These are phyloP conservation scores for Saccostrea echinata DNA, from an alignment of 1,140 invertebrate species.

Conservation along the genomic window DNA sequence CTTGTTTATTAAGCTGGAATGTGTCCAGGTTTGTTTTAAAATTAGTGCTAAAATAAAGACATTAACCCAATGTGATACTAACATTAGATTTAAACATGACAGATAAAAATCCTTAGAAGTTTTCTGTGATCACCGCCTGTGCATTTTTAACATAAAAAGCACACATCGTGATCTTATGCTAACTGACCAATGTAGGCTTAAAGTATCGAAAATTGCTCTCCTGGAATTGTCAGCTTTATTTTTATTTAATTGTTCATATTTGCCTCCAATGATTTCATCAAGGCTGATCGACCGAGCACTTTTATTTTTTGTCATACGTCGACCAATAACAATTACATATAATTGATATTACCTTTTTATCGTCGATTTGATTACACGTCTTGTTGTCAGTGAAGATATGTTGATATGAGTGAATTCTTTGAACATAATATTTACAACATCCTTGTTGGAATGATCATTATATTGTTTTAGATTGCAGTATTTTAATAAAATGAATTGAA, in stretches of 20 bases:
- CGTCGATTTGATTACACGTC: neutral
- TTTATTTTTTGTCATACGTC: conserved; percentile 4
- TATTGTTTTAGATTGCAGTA: no score
- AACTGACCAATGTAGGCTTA: neutral
- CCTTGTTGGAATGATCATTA: no score
- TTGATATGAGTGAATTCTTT: neutral
- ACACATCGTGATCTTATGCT: neutral
- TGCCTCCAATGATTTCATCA: neutral
- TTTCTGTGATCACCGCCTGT: neutral
- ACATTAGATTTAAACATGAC: neutral
- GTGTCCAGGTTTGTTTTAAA: conserved; percentile 13
- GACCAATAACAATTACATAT: neutral
- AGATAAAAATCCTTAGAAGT: neutral
- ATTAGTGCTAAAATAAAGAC: conserved; percentile 10
- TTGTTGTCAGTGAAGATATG: neutral
- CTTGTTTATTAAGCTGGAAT: neutral
- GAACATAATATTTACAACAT: no score
- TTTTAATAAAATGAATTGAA: no score
- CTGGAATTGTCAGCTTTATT: neutral
- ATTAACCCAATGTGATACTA: conserved; percentile 4
- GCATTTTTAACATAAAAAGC: neutral
- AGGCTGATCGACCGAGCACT: conserved; percentile 8
- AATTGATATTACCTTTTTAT: conserved; percentile 31
- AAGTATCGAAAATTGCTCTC: neutral
- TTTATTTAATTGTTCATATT: conserved; percentile 25